Conservation (phyloP, 2,113 vertebrate species). For the Aix galericulata region DNA sequence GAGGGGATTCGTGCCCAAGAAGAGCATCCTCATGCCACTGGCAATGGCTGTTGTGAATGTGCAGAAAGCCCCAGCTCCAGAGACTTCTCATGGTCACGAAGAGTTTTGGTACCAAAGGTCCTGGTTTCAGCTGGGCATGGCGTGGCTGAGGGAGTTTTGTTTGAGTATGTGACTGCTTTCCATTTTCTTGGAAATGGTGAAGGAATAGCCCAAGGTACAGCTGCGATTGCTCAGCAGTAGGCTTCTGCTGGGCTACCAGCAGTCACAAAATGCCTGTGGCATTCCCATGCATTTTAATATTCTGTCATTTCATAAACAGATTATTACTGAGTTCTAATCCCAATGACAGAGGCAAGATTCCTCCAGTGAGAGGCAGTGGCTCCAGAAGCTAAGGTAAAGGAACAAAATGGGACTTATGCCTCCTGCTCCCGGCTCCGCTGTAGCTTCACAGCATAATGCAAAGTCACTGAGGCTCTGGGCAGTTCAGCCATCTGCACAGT, state of each 20-base stretch:
- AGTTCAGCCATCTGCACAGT: background rate
- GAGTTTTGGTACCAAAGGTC: background rate
- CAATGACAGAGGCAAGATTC: accelerated
- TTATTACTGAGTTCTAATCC: background rate
- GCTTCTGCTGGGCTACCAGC: background rate
- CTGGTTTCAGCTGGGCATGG: background rate
- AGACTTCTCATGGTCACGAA: background rate
- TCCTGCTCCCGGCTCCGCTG: background rate
- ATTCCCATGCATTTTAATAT: background rate
- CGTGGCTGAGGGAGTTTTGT: background rate
- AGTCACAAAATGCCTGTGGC: background rate
- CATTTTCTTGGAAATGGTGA: background rate
- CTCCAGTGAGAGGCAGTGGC: background rate
- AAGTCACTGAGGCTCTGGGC: background rate
- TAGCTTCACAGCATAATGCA: background rate
- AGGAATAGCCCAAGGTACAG: accelerated
- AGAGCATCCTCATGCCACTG: background rate
- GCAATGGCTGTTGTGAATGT: background rate
- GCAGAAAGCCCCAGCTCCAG: background rate
- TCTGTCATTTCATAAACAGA: background rate
- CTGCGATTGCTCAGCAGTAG: accelerated
- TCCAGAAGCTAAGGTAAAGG: background rate
- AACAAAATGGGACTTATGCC: background rate
- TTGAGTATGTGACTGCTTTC: background rate
- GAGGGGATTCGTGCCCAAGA: background rate